Percentiles rank a stretch among this genome's conserved stretches.
Conservation (phyloP, 2,113 vertebrate species). For the Actenoides hombroni region DNA sequence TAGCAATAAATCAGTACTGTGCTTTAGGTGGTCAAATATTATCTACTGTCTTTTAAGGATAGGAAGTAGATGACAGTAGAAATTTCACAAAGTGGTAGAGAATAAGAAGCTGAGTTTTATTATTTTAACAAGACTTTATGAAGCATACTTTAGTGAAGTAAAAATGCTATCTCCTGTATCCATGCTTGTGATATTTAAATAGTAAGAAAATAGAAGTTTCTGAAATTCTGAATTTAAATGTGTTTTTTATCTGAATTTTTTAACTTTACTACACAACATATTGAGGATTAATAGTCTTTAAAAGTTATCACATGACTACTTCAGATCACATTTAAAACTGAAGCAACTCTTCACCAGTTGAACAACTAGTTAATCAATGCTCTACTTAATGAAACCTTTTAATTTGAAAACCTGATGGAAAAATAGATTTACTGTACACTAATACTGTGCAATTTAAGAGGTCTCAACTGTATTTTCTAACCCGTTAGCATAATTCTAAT, state of each 20-base stretch:
- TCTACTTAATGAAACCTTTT: not conserved
- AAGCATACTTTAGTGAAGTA: not conserved
- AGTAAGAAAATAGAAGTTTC: not conserved
- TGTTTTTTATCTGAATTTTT: not conserved
- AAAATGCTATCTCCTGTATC: not conserved
- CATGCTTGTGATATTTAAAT: not conserved
- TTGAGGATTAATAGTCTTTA: not conserved
- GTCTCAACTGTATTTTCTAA: conserved; percentile 9
- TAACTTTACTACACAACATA: not conserved
- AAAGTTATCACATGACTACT: not conserved
- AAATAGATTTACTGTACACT: conserved; percentile 12
- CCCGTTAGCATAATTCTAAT: conserved; percentile 37
- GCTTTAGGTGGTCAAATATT: not conserved
- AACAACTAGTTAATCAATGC: not conserved
- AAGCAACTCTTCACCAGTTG: not conserved
- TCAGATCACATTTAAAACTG: not conserved
- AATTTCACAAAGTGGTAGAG: not conserved
- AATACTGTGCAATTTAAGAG: not conserved
- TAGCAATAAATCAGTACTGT: not conserved
- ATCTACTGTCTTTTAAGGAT: not conserved
- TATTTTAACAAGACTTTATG: not conserved
- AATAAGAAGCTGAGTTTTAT: not conserved
- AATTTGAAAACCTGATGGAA: conserved; percentile 24
- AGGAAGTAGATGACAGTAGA: not conserved
- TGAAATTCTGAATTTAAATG: not conserved